Base-by-base conservation (phyloP, 53 echinoderm and acorn worm species). In the Pentamera pediparva region DNA sequence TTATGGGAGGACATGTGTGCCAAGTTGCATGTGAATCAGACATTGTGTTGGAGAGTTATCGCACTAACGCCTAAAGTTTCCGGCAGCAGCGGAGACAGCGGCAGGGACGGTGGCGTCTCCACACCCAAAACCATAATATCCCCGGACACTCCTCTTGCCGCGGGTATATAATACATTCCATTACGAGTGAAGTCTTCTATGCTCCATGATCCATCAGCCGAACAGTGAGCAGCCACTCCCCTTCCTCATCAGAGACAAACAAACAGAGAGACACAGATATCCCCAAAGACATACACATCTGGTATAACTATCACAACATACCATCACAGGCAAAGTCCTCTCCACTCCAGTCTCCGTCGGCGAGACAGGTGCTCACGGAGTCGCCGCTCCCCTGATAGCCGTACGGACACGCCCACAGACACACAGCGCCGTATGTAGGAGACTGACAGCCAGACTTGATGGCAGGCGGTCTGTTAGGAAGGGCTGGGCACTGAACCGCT, bases 401-500 rank as follows among this genome's bases (percentile, higher is more conserved):
- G 37, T 82, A 70, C 0, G 85, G 85, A 60, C 92, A 92, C 58
- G 84, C 82, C 63, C 84, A 92, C 21, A 71, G 73, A 52, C 92
- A 92, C 39, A 79, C 70, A 18, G 92, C 80, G 9, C 92, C 88
- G 48, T 75, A 85, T 22, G 83, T 75, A 2, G 48, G 82, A 4
- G 88, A 79, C 41, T 85, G 87, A 27, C 92, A 92, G 43, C 92
- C 92, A 21, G 82, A 83, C 55, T 79, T 89, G 18, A 92, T 62
- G 17, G 70, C 86, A 13, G 47, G 76, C 22, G 59, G 79, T 38
- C 54, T 56, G 38, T 74, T 83, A 17, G 76, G 17, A 39, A 92
- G 49, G 11, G 88, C 88, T 5, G 82, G 84, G 25, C 92, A 92
- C 9, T 85, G 75, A 15, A 81, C 60, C n/a, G 79, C 92, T 92